These are phyloP conservation scores for Lanius ludovicianus DNA, from an alignment of 2,113 vertebrate species.

Conservation along the genomic window DNA sequence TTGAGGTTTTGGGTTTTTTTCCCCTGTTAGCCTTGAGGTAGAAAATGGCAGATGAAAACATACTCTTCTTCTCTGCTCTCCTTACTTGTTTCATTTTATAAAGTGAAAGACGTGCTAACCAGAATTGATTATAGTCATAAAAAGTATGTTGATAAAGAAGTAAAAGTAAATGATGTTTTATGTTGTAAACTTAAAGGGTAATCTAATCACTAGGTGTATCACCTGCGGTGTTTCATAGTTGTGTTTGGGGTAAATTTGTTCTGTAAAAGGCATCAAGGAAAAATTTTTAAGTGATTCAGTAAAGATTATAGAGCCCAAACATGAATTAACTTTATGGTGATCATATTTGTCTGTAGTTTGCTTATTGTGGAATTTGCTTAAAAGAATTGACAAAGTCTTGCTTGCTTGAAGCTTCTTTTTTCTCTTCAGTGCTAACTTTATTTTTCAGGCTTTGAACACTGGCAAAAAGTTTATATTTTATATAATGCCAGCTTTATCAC, in stretches of 20 bases:
- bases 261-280: not conserved
- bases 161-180: not conserved
- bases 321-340: not conserved
- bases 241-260: not conserved
- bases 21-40: not conserved
- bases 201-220: not conserved
- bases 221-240: not conserved
- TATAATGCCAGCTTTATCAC: not conserved
- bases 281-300: not conserved
- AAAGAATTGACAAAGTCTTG: not conserved
- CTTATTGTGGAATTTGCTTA: not conserved
- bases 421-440: not conserved
- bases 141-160: not conserved
- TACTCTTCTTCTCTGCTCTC: not conserved
- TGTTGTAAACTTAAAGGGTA: not conserved
- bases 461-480: not conserved
- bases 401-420: not conserved
- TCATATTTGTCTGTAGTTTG: not conserved
- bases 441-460: not conserved
- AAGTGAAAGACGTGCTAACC: not conserved
- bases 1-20: not conserved
- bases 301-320: not conserved
- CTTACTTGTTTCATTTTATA: accelerated
- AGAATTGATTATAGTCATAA: not conserved
- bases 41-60: not conserved